A percentile compares a stretch with the other conserved stretches of the same genome.
phyloP scores from a whole-genome alignment of 2,888 invertebrate genomes.

The Leucozona laternaria region DNA sequence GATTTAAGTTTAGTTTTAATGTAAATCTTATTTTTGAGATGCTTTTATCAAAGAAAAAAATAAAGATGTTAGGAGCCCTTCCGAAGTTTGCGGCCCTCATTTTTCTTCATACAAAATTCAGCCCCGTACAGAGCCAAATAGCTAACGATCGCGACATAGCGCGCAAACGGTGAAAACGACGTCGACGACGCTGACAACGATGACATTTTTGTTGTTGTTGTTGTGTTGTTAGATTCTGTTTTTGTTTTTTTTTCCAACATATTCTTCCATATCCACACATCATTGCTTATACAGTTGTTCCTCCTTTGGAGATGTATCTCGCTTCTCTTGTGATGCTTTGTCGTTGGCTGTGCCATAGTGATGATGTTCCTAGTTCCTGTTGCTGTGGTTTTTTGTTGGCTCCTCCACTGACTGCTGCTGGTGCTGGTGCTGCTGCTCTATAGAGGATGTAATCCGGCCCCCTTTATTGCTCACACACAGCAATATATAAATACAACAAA shows the following conservation, averaged over 20 bases:
- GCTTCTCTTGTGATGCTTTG: slow-evolving; percentile 22
- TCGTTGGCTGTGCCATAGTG: slow-evolving; percentile 15
- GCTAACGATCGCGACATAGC: slow-evolving; percentile 64
- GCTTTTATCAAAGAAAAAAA: too few species aligned
- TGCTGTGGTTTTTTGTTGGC: slow-evolving; percentile 46
- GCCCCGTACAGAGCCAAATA: background rate
- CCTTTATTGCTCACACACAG: slow-evolving; percentile 65
- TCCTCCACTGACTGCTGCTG: slow-evolving; percentile 13
- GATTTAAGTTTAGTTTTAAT: too few species aligned
- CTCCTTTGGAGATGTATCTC: slow-evolving; percentile 59
- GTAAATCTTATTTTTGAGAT: too few species aligned
- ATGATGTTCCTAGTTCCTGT: slow-evolving; percentile 70
- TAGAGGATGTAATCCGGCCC: slow-evolving; percentile 55
- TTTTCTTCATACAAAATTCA: background rate
- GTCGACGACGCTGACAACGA: slow-evolving; percentile 32
- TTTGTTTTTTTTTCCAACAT: background rate
- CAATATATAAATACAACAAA: slow-evolving; percentile 82
- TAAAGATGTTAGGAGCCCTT: background rate
- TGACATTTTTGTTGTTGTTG: slow-evolving; percentile 50
- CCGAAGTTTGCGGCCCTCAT: background rate
- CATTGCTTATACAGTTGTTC: slow-evolving; percentile 67
- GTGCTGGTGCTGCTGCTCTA: background rate
- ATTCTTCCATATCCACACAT: slow-evolving; percentile 45
- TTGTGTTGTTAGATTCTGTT: background rate
- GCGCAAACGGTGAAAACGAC: slow-evolving; percentile 59